Conservation (phyloP, 2,888 invertebrate species). For the Caenorhabditis drosophilae region DNA sequence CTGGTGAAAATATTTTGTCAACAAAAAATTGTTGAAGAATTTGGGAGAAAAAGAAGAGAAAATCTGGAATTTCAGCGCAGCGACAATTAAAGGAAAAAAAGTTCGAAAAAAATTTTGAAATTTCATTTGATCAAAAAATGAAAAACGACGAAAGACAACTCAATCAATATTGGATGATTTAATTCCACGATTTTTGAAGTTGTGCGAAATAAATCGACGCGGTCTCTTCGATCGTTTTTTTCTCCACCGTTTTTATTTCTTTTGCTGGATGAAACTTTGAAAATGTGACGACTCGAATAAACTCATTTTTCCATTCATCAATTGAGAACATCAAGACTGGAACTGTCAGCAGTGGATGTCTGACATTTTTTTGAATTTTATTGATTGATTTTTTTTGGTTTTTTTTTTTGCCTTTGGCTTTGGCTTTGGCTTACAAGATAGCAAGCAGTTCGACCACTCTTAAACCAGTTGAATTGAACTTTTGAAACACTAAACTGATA, state of each 20-base stretch:
- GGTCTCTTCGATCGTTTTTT: neutral
- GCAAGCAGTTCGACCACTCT: neutral
- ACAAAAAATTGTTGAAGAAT: too few species aligned
- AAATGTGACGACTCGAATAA: slow-evolving; percentile 2
- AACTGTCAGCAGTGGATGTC: slow-evolving; percentile 12
- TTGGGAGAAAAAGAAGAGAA: too few species aligned
- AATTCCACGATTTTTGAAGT: slow-evolving; percentile 20
- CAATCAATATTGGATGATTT: too few species aligned
- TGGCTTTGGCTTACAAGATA: too few species aligned
- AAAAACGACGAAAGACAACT: neutral
- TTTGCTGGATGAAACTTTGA: neutral
- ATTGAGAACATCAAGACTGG: slow-evolving; percentile 7
- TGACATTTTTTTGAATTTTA: too few species aligned
- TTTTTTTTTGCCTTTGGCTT: too few species aligned
- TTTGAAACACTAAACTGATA: neutral
- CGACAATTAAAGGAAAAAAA: slow-evolving; percentile 4
- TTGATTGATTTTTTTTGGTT: too few species aligned
- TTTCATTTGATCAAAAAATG: neutral
- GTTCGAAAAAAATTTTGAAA: neutral
- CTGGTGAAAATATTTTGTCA: too few species aligned
- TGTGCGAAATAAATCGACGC: slow-evolving; percentile 7
- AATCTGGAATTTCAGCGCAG: slow-evolving; percentile 45
- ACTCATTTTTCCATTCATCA: slow-evolving; percentile 14
- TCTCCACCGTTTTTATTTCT: neutral
- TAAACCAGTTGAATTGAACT: slow-evolving; percentile 2